Evolutionary conservation across 2,113 vertebrate species (phyloP).

Genomic region (Myotis brandtii): DNA sequence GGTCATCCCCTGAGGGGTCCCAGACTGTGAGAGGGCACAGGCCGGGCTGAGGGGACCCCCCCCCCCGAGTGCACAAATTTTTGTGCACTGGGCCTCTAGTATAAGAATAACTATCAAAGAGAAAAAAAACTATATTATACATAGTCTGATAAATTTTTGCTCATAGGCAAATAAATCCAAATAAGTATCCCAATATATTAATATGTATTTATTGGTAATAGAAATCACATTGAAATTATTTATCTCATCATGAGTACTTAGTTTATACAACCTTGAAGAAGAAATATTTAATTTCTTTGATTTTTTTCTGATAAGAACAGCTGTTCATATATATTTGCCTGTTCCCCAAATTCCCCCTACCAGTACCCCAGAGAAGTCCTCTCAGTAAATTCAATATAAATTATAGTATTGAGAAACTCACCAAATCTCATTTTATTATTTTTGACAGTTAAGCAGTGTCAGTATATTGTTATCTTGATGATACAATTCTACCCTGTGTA

Average conservation of each 20-base stretch:
- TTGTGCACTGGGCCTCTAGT: no score
- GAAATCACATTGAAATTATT: constrained; percentile 59
- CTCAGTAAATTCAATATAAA: constrained; percentile 68
- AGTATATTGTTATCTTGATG: background rate
- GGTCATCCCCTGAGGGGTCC: no score
- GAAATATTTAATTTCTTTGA: constrained; percentile 65
- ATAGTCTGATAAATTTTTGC: constrained; percentile 2
- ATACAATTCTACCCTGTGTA: background rate
- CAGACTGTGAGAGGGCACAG: no score
- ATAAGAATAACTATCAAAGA: background rate
- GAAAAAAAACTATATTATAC: background rate
- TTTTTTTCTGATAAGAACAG: constrained; percentile 53
- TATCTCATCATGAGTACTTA: constrained; percentile 43
- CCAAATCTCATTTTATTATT: constrained; percentile 35
- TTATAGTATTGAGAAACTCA: constrained; percentile 58
- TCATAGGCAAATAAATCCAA: constrained; percentile 48
- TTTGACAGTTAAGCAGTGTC: constrained; percentile 48
- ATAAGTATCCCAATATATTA: constrained; percentile 8
- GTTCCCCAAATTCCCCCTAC: constrained; percentile 31
- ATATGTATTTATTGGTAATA: background rate
- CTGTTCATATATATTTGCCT: constrained; percentile 66
- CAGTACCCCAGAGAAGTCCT: constrained; percentile 59
- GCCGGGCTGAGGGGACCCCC: no score
- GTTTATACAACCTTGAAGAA: constrained; percentile 60
- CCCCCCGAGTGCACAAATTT: no score